phyloP scores from a whole-genome alignment of 2,113 vertebrate species.

The Bubo blakistoni region DNA sequence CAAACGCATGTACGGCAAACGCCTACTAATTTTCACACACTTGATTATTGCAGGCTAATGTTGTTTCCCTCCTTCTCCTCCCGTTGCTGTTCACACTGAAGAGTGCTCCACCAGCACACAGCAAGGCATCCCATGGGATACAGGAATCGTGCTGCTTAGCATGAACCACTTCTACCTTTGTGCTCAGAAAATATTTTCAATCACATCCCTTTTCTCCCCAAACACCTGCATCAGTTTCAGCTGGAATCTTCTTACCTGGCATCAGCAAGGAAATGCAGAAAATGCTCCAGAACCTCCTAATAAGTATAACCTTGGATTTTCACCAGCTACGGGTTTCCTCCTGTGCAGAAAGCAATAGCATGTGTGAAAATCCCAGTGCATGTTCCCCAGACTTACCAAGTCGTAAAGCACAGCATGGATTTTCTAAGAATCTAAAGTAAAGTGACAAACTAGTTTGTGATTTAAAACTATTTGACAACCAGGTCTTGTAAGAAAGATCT shows the following conservation, averaged over 20 bases:
- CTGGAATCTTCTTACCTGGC: not conserved
- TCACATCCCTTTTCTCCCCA: not conserved
- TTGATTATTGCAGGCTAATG: not conserved
- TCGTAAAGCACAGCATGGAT: not conserved
- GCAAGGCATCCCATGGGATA: rapidly evolving
- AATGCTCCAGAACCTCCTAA: not conserved
- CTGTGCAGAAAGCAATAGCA: rapidly evolving
- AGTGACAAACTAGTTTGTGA: not conserved
- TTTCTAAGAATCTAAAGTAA: not conserved
- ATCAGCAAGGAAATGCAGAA: not conserved
- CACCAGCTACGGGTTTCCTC: not conserved
- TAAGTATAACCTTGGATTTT: not conserved
- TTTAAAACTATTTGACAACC: not conserved
- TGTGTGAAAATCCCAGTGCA: rapidly evolving
- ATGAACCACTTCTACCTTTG: not conserved
- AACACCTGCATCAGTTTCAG: not conserved
- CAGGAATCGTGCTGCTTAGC: not conserved
- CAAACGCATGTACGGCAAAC: not conserved
- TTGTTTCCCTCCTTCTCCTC: not conserved
- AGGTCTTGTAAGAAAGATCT: not conserved
- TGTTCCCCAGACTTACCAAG: not conserved
- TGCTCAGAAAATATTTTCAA: not conserved
- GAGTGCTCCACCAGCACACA: not conserved
- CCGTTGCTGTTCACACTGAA: not conserved
- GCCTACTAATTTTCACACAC: not conserved